A percentile compares a stretch with the other conserved stretches of the same genome.
These are phyloP conservation scores for Daptonema setosum DNA, from an alignment of 2,888 invertebrate genomes.

Conservation along the genomic window DNA sequence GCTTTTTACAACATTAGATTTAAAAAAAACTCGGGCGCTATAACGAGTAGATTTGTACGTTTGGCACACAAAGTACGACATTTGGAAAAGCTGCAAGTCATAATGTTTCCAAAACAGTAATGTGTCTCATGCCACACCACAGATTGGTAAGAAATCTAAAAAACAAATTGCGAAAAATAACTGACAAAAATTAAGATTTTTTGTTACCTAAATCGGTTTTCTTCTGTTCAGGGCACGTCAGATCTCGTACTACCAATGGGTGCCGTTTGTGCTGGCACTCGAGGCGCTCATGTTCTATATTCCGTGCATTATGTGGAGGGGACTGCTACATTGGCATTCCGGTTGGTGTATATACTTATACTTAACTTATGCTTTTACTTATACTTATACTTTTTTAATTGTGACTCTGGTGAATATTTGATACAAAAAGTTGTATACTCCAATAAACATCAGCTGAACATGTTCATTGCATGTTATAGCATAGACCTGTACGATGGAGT, in stretches of 20 bases:
- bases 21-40: neutral
- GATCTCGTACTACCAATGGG: constrained; percentile 28
- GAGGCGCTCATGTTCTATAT: constrained; percentile 35
- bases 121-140: too few relatives aligned
- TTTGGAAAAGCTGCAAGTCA: too few relatives aligned
- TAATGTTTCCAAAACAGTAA: too few relatives aligned
- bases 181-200: neutral
- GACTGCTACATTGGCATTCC: constrained; percentile 30
- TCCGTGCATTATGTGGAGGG: constrained; percentile 34
- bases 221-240: constrained; percentile 19
- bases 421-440: too few relatives aligned
- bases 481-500: too few relatives aligned
- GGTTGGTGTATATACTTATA: constrained; percentile 13
- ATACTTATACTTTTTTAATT: too few relatives aligned
- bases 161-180: neutral
- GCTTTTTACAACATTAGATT: neutral
- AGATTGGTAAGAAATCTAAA: too few relatives aligned
- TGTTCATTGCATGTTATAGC: too few relatives aligned
- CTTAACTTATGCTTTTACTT: neutral
- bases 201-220: neutral
- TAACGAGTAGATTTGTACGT: neutral
- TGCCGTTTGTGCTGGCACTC: constrained; percentile 32
- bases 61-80: too few relatives aligned
- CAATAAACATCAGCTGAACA: too few relatives aligned
- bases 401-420: too few relatives aligned